Base-by-base conservation (phyloP, 2,888 invertebrate species). In the Tineola bisselliella region DNA sequence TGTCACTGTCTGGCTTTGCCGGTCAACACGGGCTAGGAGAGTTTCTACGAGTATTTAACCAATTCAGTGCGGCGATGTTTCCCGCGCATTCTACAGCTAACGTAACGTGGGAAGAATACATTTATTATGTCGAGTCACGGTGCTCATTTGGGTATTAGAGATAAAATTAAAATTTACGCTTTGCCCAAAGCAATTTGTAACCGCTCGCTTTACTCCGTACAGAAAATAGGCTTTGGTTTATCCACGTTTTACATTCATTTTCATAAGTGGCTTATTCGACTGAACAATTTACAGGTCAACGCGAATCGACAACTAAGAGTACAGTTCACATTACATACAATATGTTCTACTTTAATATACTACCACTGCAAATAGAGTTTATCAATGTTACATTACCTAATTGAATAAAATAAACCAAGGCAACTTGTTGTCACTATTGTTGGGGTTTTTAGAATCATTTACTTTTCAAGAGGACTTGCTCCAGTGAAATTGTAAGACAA, bases 121-220 rank as follows among this genome's bases (percentile, higher is more conserved):
- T 86, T 87, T 84, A 82, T 86, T 83, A 84, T 81, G 83, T 81
- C 77, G 80, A 86, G 84, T 84, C 86, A 84, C 83, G 84, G 77
- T 77, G 79, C 84, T 84, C 84, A 84, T 84, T 87, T 83, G 84
- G 84, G 82, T 84, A 84, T 84, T 84, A 86, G 83, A 86, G 86
- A 87, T 86, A 86, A 87, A 84, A 86, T 87, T 86, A 86, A 87
- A 84, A 86, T 87, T 84, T 84, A 87, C 86, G 84, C 84, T 83
- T 80, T 81, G 84, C 84, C 84, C 83, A 83, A 84, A 87, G 83
- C 84, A 87, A 84, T 84, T 87, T 86, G 86, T 87, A 82, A 81
- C 82, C 82, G 78, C 79, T 77, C 81, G 83, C 77, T 83, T 79
- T 79, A 80, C 78, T 80, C 79, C 78, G 79, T 79, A 82, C 79